Base-by-base conservation (phyloP, 2,888 invertebrate genomes). In the Falcaria lacertinaria region DNA sequence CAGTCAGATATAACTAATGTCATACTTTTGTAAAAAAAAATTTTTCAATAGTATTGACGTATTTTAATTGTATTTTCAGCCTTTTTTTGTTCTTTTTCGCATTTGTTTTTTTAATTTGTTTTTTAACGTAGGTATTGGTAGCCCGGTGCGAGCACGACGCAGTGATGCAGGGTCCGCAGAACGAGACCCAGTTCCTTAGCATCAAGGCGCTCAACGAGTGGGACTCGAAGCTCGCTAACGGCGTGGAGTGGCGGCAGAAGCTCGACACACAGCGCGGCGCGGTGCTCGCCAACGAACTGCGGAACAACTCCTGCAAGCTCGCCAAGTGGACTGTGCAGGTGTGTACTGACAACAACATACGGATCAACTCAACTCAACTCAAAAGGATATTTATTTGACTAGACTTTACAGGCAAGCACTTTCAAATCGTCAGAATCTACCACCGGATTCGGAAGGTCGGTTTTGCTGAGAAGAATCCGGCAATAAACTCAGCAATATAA, bases 301-400 rank as follows among this genome's bases (percentile, higher is more conserved):
- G 99, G 60, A 99, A 99, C 83, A 99, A 99, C 89, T 97, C 98
- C n/a, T 98, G 98, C 91, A 99, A 99, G 86, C 91, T 99, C 48
- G 99, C 99, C 51, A 99, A 99, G 77, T 99, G 99, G 99, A 99
- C 99, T 0, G 97, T 98, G 0, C 97, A 96, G 85, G 96, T 97
- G 44, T 16, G 45, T 15, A 14, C 33, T 32, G 6, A 15, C 6
- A 32, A n/a, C n/a, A n/a, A n/a, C n/a, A n/a, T n/a, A n/a, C n/a
- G n/a, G n/a, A n/a, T n/a, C n/a, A n/a, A n/a, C n/a, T n/a, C n/a
- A n/a, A n/a, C n/a, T n/a, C n/a, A n/a, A n/a, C n/a, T n/a, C n/a
- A n/a, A n/a, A n/a, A n/a, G n/a, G n/a, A n/a, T n/a, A n/a, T n/a
- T n/a, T n/a, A n/a, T n/a, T n/a, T n/a, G n/a, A n/a, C n/a, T n/a